A percentile compares a stretch with the other conserved stretches of the same genome.
Evolutionary conservation across 37 sponge, comb jelly and placozoan genomes (phyloP).

Genomic region (Cladorhizidae sp.): DNA sequence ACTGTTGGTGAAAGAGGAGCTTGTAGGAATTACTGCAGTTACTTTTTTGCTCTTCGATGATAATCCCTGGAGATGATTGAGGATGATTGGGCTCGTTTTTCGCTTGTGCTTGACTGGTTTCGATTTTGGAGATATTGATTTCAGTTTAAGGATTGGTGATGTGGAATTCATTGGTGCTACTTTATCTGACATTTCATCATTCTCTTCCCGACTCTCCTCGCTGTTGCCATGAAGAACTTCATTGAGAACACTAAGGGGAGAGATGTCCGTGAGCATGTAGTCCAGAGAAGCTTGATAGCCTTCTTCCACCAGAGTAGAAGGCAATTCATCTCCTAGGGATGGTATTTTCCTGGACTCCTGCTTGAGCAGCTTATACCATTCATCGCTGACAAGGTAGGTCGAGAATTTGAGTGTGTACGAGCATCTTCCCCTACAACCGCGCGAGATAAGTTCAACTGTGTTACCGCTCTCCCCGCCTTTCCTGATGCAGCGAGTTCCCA

Average conservation of each 20-base stretch:
- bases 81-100: slow-evolving; percentile 14
- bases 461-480: slow-evolving; percentile 15
- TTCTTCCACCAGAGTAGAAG: slow-evolving; percentile 3
- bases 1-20: not conserved
- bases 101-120: slow-evolving; percentile 15
- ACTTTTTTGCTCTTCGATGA: not conserved
- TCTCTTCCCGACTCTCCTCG: not conserved
- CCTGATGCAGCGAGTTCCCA: slow-evolving; percentile 48
- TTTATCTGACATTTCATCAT: not conserved
- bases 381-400: slow-evolving; percentile 9
- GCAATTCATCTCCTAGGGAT: slow-evolving; percentile 21
- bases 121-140: not conserved
- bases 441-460: slow-evolving; percentile 59
- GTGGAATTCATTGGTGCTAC: not conserved
- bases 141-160: not conserved
- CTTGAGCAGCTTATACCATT: slow-evolving; percentile 59
- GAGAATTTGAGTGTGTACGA: slow-evolving; percentile 64
- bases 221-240: not conserved
- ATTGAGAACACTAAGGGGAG: slow-evolving; percentile 6
- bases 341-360: slow-evolving; percentile 50
- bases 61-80: slow-evolving; percentile 32
- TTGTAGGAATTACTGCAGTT: not conserved
- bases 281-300: slow-evolving; percentile 27
- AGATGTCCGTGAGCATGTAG: slow-evolving; percentile 34
- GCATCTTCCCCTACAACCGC: slow-evolving; percentile 60